Percentiles rank a stretch among this genome's conserved stretches.
These are phyloP conservation scores for Psittacula echo DNA, from an alignment of 2,797 vertebrate genomes.

Conservation along the genomic window DNA sequence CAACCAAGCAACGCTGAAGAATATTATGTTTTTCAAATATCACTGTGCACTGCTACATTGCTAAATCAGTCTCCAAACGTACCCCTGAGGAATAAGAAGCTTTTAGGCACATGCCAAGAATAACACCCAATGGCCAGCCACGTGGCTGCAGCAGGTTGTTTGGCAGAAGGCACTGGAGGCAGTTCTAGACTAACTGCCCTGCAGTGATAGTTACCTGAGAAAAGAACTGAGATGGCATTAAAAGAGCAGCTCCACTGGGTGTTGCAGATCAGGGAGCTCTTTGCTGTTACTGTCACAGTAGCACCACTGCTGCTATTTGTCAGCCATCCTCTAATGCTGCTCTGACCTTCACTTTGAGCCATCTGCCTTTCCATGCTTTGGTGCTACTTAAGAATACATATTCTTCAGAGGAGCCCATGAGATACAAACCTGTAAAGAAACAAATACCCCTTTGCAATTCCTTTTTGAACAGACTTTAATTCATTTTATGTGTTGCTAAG, in stretches of 20 bases:
- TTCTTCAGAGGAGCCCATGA: not conserved
- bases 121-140: not conserved
- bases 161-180: not conserved
- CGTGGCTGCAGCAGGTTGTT: not conserved
- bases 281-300: not conserved
- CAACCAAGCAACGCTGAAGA: not conserved
- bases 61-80: not conserved
- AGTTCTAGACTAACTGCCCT: not conserved
- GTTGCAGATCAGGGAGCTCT: not conserved
- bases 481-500: not conserved
- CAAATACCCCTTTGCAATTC: not conserved
- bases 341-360: not conserved
- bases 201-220: not conserved
- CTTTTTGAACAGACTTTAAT: not conserved
- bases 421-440: not conserved
- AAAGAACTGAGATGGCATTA: not conserved
- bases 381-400: not conserved
- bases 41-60: not conserved
- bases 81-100: not conserved
- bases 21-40: not conserved
- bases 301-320: rapidly evolving
- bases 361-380: not conserved
- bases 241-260: not conserved
- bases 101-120: not conserved
- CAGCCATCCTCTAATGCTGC: not conserved